Base-by-base conservation (phyloP, 2,888 invertebrate species). In the Muscina levida region DNA sequence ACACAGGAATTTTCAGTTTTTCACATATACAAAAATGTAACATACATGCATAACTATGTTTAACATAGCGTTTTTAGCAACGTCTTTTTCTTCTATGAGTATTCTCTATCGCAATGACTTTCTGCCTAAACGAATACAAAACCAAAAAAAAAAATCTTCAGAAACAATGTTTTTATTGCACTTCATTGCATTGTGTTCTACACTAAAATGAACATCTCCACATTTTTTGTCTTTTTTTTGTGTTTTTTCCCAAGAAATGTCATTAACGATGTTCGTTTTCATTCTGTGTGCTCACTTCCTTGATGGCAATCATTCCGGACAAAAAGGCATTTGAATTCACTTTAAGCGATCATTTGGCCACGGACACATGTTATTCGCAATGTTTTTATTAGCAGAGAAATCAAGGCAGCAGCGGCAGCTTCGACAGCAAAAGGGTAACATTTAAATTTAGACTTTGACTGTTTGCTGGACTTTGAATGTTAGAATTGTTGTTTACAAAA, bases 281-380 rank as follows among this genome's bases (percentile, higher is more conserved):
- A 31, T 10, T 66, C 59, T 67, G 37, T 73, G 59, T 67, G 8
- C 31, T 31, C 31, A 81, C 77, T 81, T 81, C 80, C 80, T 81
- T 81, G 80, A 81, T 81, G 44, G 77, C 77, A 81, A 81, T 81
- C 80, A 68, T 68, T 81, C 77, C 59, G 67, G 74, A 42, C 62
- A 77, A 81, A 81, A 31, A 31, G 31, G 31, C 80, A 74, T 81
- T 77, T 74, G 71, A 81, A 77, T 77, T 71, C 70, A 67, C 74
- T 56, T 80, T 74, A 59, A 46, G 62, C 66, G 66, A 73, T 71
- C 77, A 74, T 46, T 74, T 62, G 42, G 73, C 71, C 66, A 53
- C 53, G 71, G 77, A 53, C 80, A 81, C 72, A 77, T 77, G 80
- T 77, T 81, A 62, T 57, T 59, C 59, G 68, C 56, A 77, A 77